Base-by-base conservation (phyloP, 2,888 invertebrate genomes). In the Nymphalis urticae region DNA sequence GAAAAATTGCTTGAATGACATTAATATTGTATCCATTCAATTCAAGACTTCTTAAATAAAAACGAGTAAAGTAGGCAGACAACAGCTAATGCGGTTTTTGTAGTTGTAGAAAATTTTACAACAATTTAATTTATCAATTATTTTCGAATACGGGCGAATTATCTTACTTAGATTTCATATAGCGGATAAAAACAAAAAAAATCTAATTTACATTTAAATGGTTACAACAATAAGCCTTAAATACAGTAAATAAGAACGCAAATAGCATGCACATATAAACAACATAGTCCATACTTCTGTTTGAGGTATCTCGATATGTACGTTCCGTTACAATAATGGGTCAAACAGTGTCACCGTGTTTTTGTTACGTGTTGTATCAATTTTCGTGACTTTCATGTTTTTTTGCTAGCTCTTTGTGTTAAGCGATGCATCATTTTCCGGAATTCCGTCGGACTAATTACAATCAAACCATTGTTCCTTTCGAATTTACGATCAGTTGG, bases 331-430 rank as follows among this genome's bases (percentile, higher is more conserved):
- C 32, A 17, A 13, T 17, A 32, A 62, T 36, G 63, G 63, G 47
- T 64, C 59, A 48, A 47, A 53, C 62, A n/a, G 42, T 63, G 59
- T 68, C 63, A 64, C 27, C 16, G 60, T 48, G 65, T 66, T 77
- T 73, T 75, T 53, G 74, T 68, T 79, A 84, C 85, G 84, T 83
- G 85, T 76, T 74, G 76, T 85, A 86, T 86, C 84, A 82, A 76
- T 77, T 80, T 78, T 75, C 82, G 84, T 84, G 83, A 82, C 80
- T 81, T 75, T 78, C 69, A 72, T 62, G 48, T 77, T 80, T 82
- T n/a, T 83, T 78, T 75, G 75, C 76, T 72, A 62, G 62, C 68
- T 64, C 72, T 73, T 76, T 75, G 75, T 74, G 63, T 74, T 56
- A 53, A 71, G 66, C 64, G 58, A 65, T 70, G 63, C 63, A 70